Evolutionary conservation across 2,888 invertebrate species (phyloP), one percentile per base, ranked within the genome.

Genomic region (Standfussiana lucernea): DNA sequence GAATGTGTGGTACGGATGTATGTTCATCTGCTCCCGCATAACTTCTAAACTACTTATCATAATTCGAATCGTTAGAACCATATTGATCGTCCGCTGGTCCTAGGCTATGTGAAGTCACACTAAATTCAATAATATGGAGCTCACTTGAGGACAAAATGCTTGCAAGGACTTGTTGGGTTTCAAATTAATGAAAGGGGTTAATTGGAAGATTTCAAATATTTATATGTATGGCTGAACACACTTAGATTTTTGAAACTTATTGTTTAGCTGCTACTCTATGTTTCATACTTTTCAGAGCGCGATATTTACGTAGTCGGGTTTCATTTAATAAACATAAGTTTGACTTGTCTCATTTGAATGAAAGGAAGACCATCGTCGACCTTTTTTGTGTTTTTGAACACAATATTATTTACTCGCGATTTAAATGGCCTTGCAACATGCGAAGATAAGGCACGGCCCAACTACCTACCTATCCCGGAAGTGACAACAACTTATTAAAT

Each of bases 361-460:
- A 42, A 40, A 64, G 37, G 15, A 65, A 42, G 32, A 71, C 11
- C 42, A 21, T 45, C 0, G 21, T 72, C 28, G 5, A 45, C 4
- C 0, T 24, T 47, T n/a, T n/a, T n/a, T n/a, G n/a, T n/a, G n/a
- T n/a, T n/a, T 45, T 72, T 4, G 35, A 37, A 10, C 1, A 32
- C 8, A 59, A 59, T 59, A 59, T 32, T 18, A 32, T 59, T 32
- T 59, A 32, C 18, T 59, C 32, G 32, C 32, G 11, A 59, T 45
- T 15, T 15, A 32, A 42, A 35, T 59, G 40, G 1, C 80, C 72
- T 18, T 35, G 40, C 6, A 18, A 59, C 40, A 61, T 18, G 32
- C 59, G 10, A 50, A 21, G 37, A 47, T 77, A 47, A 79, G 80
- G 61, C 7, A 24, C 10, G 59, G 18, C 50, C 21, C 50, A 35